phyloP scores from a whole-genome alignment of 2,113 vertebrate species.

The Arvicanthis niloticus region DNA sequence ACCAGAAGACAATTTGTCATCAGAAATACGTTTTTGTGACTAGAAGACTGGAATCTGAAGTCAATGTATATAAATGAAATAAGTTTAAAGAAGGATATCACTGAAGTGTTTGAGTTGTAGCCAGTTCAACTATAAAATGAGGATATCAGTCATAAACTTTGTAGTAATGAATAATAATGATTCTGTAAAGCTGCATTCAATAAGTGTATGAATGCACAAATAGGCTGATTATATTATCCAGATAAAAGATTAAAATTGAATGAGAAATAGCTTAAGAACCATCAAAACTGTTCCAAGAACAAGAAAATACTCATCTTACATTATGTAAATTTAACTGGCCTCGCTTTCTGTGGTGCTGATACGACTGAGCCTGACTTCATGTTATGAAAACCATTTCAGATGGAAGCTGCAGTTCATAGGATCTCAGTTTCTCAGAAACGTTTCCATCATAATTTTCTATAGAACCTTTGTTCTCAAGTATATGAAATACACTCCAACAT shows the following conservation, averaged over 20 bases:
- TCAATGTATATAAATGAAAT: neutral
- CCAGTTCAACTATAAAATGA: neutral
- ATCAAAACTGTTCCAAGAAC: neutral
- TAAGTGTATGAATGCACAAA: too few relatives aligned
- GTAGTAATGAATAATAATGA: too few relatives aligned
- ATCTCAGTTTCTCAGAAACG: neutral
- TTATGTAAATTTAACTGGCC: accelerated
- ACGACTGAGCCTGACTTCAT: accelerated
- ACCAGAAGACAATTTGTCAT: neutral
- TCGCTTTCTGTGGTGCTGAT: too few relatives aligned
- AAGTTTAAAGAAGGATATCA: neutral
- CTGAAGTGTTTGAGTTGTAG: neutral
- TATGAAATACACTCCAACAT: neutral
- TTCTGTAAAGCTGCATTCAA: neutral
- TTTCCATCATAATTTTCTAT: neutral
- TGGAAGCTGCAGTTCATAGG: neutral
- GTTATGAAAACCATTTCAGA: neutral
- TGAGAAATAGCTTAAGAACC: neutral
- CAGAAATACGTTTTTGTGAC: neutral
- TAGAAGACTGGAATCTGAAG: neutral
- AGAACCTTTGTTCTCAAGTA: neutral
- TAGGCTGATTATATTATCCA: neutral
- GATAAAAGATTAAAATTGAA: neutral
- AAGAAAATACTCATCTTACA: neutral
- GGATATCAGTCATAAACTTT: neutral